Evolutionary conservation across 1,140 invertebrate species (phyloP).

Genomic region (Archivesica marissinica): DNA sequence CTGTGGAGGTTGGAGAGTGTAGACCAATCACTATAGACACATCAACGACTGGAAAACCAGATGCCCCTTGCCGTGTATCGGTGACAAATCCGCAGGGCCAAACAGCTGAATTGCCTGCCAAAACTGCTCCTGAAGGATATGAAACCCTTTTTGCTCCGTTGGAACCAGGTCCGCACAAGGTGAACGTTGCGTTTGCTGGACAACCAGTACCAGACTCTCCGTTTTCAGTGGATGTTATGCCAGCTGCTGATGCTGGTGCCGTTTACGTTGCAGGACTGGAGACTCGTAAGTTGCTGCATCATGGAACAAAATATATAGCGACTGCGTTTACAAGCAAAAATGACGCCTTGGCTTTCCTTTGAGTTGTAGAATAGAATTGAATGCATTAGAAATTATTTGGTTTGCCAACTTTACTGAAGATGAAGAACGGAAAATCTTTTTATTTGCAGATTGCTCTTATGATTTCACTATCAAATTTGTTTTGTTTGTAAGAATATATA

Average conservation of each 20-base stretch:
- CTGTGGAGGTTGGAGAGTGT: constrained; percentile 83
- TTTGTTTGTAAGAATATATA: too few species aligned
- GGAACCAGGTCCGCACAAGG: constrained; percentile 88
- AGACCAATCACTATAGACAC: constrained; percentile 93
- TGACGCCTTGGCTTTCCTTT: constrained; percentile 14
- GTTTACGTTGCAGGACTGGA: constrained; percentile 88
- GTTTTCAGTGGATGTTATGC: constrained; percentile 74
- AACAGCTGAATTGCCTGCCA: constrained; percentile 86
- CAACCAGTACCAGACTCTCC: constrained; percentile 79
- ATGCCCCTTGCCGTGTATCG: constrained; percentile 87
- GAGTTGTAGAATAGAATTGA: not conserved
- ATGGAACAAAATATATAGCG: constrained; percentile 5
- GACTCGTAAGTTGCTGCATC: constrained; percentile 59
- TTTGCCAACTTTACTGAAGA: too few species aligned
- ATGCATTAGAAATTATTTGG: constrained; percentile 18
- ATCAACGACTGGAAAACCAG: constrained; percentile 87
- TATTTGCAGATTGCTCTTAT: too few species aligned
- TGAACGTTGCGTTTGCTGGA: constrained; percentile 79
- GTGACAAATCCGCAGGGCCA: constrained; percentile 82
- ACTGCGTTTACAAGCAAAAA: not conserved
- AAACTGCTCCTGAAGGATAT: constrained; percentile 89
- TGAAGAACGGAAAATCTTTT: too few species aligned
- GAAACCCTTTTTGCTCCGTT: constrained; percentile 93
- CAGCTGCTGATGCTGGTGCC: constrained; percentile 68
- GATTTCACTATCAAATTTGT: too few species aligned